Percentiles rank a stretch among this genome's conserved stretches.
These are phyloP conservation scores for Poeciliopsis prolifica DNA, from an alignment of 2,113 vertebrate genomes.

Conservation along the genomic window DNA sequence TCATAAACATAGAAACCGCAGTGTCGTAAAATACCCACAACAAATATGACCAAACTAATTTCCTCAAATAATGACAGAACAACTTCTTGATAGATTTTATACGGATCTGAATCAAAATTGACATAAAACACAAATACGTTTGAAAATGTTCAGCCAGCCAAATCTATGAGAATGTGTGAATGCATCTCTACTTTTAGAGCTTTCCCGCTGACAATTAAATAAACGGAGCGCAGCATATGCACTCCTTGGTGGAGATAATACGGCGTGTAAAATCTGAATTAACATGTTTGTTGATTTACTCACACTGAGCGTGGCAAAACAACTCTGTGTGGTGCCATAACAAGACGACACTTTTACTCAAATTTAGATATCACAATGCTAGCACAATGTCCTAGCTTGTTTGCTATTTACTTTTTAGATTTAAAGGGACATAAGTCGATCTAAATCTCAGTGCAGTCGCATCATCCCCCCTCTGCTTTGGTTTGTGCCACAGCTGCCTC, in stretches of 20 bases:
- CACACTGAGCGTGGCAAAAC: not conserved
- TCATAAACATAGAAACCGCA: too few relatives aligned
- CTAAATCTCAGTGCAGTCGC: not conserved
- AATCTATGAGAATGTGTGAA: not conserved
- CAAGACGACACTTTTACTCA: not conserved
- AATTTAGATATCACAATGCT: not conserved
- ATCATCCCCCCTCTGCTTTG: not conserved
- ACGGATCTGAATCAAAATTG: not conserved
- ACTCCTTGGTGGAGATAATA: not conserved
- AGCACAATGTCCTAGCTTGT: not conserved
- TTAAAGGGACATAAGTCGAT: not conserved
- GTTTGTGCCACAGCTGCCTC: not conserved
- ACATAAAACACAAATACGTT: not conserved
- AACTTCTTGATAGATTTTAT: not conserved
- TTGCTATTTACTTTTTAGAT: not conserved
- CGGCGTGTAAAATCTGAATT: not conserved
- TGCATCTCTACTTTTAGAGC: not conserved
- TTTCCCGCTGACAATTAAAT: not conserved
- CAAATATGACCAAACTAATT: too few relatives aligned
- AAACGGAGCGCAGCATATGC: not conserved
- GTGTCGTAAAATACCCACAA: too few relatives aligned
- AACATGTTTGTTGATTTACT: not conserved
- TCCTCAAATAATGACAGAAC: not conserved
- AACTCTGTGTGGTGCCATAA: not conserved
- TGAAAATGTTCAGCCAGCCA: not conserved